Conservation (phyloP, 2,113 vertebrate genomes). For the Probosciger aterrimus region DNA sequence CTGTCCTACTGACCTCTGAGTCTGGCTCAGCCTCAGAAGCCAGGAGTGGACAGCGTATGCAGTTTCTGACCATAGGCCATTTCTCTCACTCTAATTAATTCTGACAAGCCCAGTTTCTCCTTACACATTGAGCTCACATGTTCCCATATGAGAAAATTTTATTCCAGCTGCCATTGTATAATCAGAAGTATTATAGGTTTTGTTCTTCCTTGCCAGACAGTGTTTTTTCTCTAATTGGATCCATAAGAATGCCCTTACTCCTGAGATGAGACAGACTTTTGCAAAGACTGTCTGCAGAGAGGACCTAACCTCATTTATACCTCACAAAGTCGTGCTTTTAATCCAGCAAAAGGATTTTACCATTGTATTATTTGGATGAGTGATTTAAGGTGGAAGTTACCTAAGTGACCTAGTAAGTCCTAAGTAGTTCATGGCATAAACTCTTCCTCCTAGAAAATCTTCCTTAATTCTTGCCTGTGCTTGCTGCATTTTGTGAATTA, state of each 20-base stretch:
- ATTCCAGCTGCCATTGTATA: constrained; percentile 50
- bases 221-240: constrained; percentile 57
- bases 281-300: constrained; percentile 1
- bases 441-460: not conserved
- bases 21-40: not conserved
- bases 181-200: constrained; percentile 23
- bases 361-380: not conserved
- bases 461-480: not conserved
- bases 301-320: constrained; percentile 7
- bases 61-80: not conserved
- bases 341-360: constrained; percentile 8
- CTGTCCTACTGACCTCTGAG: not conserved
- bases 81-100: constrained; percentile 18
- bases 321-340: not conserved
- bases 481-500: not conserved
- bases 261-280: constrained; percentile 34
- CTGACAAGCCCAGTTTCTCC: constrained; percentile 37
- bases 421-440: not conserved
- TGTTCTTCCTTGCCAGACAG: constrained; percentile 28
- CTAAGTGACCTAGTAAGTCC: not conserved
- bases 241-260: constrained; percentile 56
- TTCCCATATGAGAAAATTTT: constrained; percentile 18
- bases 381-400: not conserved
- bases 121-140: constrained; percentile 9
- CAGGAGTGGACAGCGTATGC: not conserved